These are phyloP conservation scores for Schrankia costaestrigalis DNA, from an alignment of 2,888 invertebrate species.

Conservation along the genomic window DNA sequence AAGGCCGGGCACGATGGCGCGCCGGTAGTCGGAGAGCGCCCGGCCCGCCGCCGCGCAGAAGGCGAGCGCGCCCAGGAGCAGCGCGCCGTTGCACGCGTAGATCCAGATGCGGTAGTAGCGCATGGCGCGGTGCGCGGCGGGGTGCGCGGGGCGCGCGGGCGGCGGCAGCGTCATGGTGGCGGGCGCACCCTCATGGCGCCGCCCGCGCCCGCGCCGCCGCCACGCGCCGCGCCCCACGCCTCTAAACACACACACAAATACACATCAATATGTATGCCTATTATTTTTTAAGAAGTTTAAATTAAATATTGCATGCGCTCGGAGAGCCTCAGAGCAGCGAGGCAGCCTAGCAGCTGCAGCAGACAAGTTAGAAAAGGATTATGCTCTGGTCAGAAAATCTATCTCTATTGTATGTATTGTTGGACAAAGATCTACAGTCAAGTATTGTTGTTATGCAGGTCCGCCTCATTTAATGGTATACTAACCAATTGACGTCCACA, in stretches of 20 bases:
- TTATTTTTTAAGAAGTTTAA: too few relatives aligned
- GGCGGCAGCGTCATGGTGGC: constrained; percentile 81
- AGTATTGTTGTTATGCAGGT: too few relatives aligned
- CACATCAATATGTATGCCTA: too few relatives aligned
- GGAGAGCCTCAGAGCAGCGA: too few relatives aligned
- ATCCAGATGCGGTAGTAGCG: constrained; percentile 95
- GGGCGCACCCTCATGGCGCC: constrained; percentile 80
- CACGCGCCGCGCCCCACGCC: constrained; percentile 80
- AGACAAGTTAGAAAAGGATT: too few relatives aligned
- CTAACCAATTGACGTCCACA: too few relatives aligned
- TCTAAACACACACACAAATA: constrained; percentile 40
- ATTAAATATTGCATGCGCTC: too few relatives aligned
- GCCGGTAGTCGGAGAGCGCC: constrained; percentile 86
- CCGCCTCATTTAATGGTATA: too few relatives aligned
- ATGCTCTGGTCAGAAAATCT: too few relatives aligned
- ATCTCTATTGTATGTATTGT: too few relatives aligned
- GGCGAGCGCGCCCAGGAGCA: constrained; percentile 90
- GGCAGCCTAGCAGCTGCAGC: too few relatives aligned
- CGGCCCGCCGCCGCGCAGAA: constrained; percentile 88
- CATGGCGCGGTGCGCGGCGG: constrained; percentile 82
- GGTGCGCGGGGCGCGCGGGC: constrained; percentile 77
- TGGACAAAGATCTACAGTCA: too few relatives aligned
- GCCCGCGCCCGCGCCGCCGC: constrained; percentile 80
- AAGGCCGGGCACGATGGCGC: constrained; percentile 86
- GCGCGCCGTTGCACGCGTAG: constrained; percentile 94